Evolutionary conservation across 2,113 vertebrate species (phyloP), one percentile per base, ranked within the genome.

Genomic region (Elaphurus davidianus): DNA sequence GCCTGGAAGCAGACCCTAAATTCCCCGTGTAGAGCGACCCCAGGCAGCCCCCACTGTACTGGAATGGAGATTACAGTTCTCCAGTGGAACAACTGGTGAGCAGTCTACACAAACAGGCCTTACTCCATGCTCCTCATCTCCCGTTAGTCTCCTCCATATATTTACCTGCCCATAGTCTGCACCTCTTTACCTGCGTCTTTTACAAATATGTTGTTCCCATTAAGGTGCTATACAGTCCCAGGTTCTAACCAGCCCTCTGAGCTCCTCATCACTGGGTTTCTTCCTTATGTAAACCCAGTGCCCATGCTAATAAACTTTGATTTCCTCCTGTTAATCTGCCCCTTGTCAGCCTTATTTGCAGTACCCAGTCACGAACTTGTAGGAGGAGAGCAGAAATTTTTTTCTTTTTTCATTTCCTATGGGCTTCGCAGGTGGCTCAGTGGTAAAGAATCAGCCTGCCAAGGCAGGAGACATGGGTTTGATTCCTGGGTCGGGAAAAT

Each of bases 201-300:
- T 14, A n/a, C 2, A 16, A 13, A 62, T 8, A 12, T 25, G 50
- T 62, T 50, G 28, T 3, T 60, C 21, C 43, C 40, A 21, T 57
- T 21, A 47, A 28, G 30, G 10, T 36, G 50, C 23, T 27, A 4
- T n/a, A 9, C 7, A 14, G 25, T 50, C 33, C 33, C 54, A 50
- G 13, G 43, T 76, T 17, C n/a, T 76, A 50, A 33, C 0, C 54
- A 50, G 6, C n/a, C 52, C 19, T 90, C 17, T 52, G 54, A 33
- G 14, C 28, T 62, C 15, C 54, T 40, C 25, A 5, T 62, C 10
- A 2, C 5, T 10, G n/a, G 62, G 43, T 52, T 76, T 78, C 55
- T 78, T 57, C 45, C 15, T 6, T 8, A 5, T 7, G n/a, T 5
- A 2, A 43, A 33, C 7, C 10, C 3, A 21, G 30, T 6, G 5